Evolutionary conservation across 2,797 vertebrate species (phyloP).

Genomic region (Orientallactaga sibirica): DNA sequence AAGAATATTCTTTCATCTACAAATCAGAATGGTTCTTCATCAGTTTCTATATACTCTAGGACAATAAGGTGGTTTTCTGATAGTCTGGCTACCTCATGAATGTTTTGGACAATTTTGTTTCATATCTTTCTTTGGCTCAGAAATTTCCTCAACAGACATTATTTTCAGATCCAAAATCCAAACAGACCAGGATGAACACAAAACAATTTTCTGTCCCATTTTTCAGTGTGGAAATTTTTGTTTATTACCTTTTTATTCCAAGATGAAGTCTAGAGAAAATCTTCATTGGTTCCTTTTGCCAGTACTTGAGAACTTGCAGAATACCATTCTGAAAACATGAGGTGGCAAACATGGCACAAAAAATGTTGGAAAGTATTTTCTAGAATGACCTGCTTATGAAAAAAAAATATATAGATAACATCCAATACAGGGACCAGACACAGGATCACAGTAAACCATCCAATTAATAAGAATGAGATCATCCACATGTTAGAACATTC

Average conservation of each 20-base stretch:
- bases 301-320: constrained; percentile 26
- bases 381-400: not conserved
- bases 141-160: not conserved
- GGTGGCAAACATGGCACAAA: not conserved
- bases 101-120: not conserved
- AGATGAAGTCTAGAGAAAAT: constrained; percentile 54
- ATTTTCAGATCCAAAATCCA: constrained; percentile 48
- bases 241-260: constrained; percentile 50
- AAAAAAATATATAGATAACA: not conserved
- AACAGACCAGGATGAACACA: not conserved
- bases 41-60: constrained; percentile 1
- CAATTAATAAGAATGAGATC: not conserved
- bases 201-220: not conserved
- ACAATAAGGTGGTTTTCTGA: not conserved
- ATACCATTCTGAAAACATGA: constrained; percentile 29
- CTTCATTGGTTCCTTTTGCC: constrained; percentile 53
- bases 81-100: constrained; percentile 4
- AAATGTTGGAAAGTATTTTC: constrained; percentile 35
- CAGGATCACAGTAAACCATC: not conserved
- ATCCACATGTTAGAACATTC: constrained; percentile 23
- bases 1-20: not conserved
- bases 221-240: constrained; percentile 10
- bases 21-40: not conserved
- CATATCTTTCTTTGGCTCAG: not conserved
- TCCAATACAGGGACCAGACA: not conserved